These are phyloP conservation scores for Eudemis profundana DNA, from an alignment of 2,888 invertebrate species.

Conservation along the genomic window DNA sequence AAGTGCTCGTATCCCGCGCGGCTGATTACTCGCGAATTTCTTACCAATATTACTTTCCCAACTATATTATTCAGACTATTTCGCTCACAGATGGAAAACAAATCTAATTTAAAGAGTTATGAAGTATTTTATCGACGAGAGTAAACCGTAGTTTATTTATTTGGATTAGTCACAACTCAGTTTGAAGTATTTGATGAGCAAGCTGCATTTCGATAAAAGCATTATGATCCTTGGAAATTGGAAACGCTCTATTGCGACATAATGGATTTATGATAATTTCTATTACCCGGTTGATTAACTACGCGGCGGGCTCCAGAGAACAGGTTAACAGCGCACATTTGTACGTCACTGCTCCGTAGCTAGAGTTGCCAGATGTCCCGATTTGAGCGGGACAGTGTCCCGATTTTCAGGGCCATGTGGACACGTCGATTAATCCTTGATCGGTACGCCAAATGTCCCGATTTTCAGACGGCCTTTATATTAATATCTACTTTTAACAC, in stretches of 20 bases:
- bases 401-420: too few species aligned
- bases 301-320: not conserved
- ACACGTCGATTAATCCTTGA: too few species aligned
- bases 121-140: not conserved
- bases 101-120: constrained; percentile 20
- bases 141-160: not conserved
- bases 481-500: too few species aligned
- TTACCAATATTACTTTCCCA: constrained; percentile 15
- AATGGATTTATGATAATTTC: constrained; percentile 30
- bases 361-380: too few species aligned
- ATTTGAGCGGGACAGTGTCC: too few species aligned
- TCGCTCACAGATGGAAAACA: constrained; percentile 20
- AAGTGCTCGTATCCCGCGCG: constrained; percentile 9
- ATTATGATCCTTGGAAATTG: constrained; percentile 12
- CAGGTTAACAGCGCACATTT: not conserved
- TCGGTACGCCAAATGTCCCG: too few species aligned
- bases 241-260: too few species aligned
- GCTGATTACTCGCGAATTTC: constrained; percentile 30
- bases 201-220: constrained; percentile 24
- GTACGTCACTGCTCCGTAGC: too few species aligned
- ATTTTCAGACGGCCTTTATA: too few species aligned
- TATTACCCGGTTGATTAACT: not conserved
- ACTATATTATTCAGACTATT: constrained; percentile 10
- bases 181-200: not conserved
- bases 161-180: not conserved